Evolutionary conservation across 1,140 invertebrate genomes (phyloP), one percentile per base, ranked within the genome.

Genomic region (Sinonovacula constricta): DNA sequence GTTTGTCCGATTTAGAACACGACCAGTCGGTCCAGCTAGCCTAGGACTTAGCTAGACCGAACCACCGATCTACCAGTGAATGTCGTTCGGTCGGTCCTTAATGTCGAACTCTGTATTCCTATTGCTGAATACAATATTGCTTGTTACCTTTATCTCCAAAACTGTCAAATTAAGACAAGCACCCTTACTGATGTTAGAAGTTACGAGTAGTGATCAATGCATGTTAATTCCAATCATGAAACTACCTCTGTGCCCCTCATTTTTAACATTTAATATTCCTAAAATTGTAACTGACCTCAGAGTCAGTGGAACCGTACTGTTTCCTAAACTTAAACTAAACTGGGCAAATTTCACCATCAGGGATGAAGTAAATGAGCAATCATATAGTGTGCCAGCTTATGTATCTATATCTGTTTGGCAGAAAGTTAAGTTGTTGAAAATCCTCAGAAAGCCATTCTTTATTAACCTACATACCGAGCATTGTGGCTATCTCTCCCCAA

Each of bases 401-500:
- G 36, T 68, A 1, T 4, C 22, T 10, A 24, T 68, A 1, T 53
- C 2, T 30, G 2, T 53, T 1, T 12, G 14, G 14, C 62, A 65
- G 26, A 15, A 1, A 2, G 2, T 1, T 12, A 65, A 65, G 26
- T n/a, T 65, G 2, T 3, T 1, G 4, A 24, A 3, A 4, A 45
- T 65, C 2, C 28, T 65, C 14, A 39, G 28, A 45, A 39, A 3
- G 2, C 62, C 36, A 2, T 65, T 65, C 26, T 45, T 65, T 65
- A 33, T 65, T 14, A 12, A 68, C 54, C 1, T 68, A 2, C 65
- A 68, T 31, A 53, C 12, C 33, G 49, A 53, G n/a, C 65, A 68
- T 33, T 15, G 33, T 53, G 65, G 65, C 12, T 53, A 68, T 31
- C 49, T 68, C 36, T 66, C 63, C 22, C 63, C 36, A 66, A 34